phyloP scores from a whole-genome alignment of 2,888 invertebrate genomes.

The Cecidostiba fungosa region DNA sequence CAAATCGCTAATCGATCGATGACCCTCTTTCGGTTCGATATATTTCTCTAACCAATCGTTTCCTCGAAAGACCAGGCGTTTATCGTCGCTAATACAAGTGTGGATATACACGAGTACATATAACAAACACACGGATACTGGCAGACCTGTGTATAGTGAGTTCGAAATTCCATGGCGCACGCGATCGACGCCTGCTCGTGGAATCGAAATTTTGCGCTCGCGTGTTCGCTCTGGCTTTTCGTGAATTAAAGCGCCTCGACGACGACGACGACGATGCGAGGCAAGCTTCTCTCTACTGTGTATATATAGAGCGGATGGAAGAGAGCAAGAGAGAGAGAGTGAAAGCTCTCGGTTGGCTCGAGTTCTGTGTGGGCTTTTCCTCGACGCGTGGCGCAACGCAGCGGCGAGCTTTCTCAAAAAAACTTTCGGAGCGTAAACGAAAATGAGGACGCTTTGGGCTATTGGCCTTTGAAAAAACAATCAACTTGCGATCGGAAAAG shows the following conservation, averaged over 20 bases:
- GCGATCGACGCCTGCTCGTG: conserved; percentile 2
- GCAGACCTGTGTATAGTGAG: neutral
- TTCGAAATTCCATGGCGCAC: neutral
- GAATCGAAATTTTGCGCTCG: neutral
- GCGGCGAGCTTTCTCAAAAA: conserved; percentile 41
- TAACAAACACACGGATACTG: neutral
- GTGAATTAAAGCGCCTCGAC: conserved; percentile 26
- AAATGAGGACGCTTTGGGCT: conserved; percentile 38
- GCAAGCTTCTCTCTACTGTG: neutral
- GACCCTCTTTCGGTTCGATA: conserved; percentile 22
- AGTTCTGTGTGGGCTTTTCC: conserved; percentile 30
- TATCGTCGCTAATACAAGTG: conserved; percentile 11
- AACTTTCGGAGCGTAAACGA: conserved; percentile 23
- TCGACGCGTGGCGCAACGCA: conserved; percentile 33
- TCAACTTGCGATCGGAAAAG: conserved; percentile 49
- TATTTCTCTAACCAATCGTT: conserved; percentile 30
- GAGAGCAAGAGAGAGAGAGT: neutral
- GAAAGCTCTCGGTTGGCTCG: conserved; percentile 28
- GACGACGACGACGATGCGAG: neutral
- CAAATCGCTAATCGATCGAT: conserved; percentile 51
- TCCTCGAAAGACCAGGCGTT: conserved; percentile 47
- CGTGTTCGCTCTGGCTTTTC: neutral
- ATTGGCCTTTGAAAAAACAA: conserved; percentile 53
- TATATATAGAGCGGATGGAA: conserved; percentile 29
- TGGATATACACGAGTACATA: neutral